These are phyloP conservation scores for Sinosuthora webbiana DNA, from an alignment of 2,113 vertebrate species.

Conservation along the genomic window DNA sequence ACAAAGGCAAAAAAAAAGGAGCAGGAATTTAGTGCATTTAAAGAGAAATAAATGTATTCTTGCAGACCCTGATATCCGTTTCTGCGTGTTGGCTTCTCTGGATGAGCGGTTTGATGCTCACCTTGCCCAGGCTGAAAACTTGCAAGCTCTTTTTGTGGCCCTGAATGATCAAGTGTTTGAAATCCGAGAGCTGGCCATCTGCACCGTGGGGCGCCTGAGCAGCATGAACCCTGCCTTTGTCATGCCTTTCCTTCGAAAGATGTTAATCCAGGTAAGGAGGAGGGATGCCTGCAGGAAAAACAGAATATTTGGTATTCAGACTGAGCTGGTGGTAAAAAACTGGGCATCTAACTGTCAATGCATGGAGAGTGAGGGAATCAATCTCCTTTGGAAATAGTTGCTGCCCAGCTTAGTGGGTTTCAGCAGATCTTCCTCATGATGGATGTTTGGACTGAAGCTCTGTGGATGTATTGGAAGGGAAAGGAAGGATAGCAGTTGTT, in stretches of 20 bases:
- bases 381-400: background rate
- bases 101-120: conserved; percentile 98
- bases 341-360: background rate
- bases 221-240: conserved; percentile 99
- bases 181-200: conserved; percentile 97
- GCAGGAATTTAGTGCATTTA: background rate
- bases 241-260: conserved; percentile 99
- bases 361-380: background rate
- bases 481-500: background rate
- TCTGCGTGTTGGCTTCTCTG: conserved; percentile 94
- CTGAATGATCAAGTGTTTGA: conserved; percentile 98
- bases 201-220: conserved; percentile 95
- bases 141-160: conserved; percentile 96
- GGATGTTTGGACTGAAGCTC: background rate
- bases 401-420: background rate
- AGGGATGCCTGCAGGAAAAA: background rate
- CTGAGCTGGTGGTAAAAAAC: background rate
- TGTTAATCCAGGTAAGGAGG: conserved; percentile 93
- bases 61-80: conserved; percentile 96
- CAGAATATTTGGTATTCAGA: background rate
- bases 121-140: conserved; percentile 94
- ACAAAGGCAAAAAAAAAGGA: background rate
- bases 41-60: background rate
- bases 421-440: background rate
- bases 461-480: background rate